These are phyloP conservation scores for Drosophila buzzatii DNA, from an alignment of 2,888 invertebrate genomes.

Conservation along the genomic window DNA sequence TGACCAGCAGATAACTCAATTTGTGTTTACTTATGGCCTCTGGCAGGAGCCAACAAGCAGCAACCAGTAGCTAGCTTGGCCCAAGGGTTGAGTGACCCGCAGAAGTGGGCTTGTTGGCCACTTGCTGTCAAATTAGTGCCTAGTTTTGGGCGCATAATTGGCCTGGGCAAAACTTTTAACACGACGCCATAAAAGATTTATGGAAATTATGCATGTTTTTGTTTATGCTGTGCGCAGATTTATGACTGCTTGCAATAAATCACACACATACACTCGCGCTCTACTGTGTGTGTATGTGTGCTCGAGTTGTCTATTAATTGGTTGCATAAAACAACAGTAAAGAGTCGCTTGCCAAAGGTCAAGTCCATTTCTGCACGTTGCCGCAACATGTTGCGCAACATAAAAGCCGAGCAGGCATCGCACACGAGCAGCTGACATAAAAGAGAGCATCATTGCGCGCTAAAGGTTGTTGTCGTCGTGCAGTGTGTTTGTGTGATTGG, in stretches of 20 bases:
- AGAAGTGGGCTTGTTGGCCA: conserved; percentile 43
- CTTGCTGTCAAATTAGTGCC: conserved; percentile 79
- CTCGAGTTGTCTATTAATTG: conserved; percentile 72
- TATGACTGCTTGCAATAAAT: conserved; percentile 75
- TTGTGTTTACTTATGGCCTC: conserved; percentile 50
- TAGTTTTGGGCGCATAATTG: conserved; percentile 73
- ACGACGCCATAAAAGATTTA: conserved; percentile 75
- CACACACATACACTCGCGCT: conserved; percentile 45
- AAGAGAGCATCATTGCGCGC: conserved; percentile 22
- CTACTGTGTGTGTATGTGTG: conserved; percentile 8
- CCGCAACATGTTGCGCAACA: conserved; percentile 54
- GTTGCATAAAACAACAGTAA: conserved; percentile 61
- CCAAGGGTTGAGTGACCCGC: conserved; percentile 52
- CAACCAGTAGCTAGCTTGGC: too few relatives aligned
- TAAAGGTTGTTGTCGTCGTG: neutral
- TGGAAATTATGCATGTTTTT: conserved; percentile 80
- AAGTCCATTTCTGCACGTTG: conserved; percentile 46
- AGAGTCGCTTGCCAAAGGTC: conserved; percentile 75
- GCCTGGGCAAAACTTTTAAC: conserved; percentile 67
- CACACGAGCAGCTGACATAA: conserved; percentile 2
- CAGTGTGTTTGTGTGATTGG: neutral
- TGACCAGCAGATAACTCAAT: conserved; percentile 63
- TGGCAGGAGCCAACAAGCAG: neutral
- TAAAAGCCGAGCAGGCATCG: neutral
- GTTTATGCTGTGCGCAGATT: conserved; percentile 70